A percentile compares a stretch with the other conserved stretches of the same genome.
phyloP scores from a whole-genome alignment of 2,888 invertebrate species.

The Agrilus mali region DNA sequence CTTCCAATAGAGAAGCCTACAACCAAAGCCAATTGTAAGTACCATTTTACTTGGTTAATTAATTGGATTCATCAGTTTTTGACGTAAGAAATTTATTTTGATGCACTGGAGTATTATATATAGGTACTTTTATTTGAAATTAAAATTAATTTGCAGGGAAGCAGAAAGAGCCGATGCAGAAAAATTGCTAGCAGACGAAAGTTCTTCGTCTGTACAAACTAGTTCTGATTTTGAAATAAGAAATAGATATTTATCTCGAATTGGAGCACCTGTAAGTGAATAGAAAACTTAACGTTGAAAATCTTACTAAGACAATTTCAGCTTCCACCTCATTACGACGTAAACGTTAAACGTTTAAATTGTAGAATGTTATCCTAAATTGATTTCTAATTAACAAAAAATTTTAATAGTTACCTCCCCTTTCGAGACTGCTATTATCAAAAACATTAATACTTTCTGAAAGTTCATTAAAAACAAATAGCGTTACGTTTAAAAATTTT shows the following conservation, averaged over 20 bases:
- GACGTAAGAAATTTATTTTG: too few relatives aligned
- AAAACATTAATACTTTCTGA: too few relatives aligned
- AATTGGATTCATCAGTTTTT: background rate
- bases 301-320: slow-evolving; percentile 17
- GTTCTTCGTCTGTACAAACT: slow-evolving; percentile 31
- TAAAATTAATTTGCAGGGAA: slow-evolving; percentile 24
- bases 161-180: slow-evolving; percentile 40
- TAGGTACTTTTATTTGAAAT: too few relatives aligned
- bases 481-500: too few relatives aligned
- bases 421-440: too few relatives aligned
- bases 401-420: too few relatives aligned
- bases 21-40: slow-evolving; percentile 16
- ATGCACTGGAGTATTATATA: too few relatives aligned
- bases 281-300: background rate
- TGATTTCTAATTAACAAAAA: too few relatives aligned
- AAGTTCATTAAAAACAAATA: too few relatives aligned
- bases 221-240: slow-evolving; percentile 46
- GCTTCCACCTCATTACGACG: slow-evolving; percentile 31
- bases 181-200: slow-evolving; percentile 37
- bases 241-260: slow-evolving; percentile 46
- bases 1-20: slow-evolving; percentile 26
- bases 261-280: slow-evolving; percentile 43
- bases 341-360: slow-evolving; percentile 25
- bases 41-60: background rate
- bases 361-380: too few relatives aligned